Evolutionary conservation across 92 coral and sea anemone genomes (phyloP), one percentile per base, ranked within the genome.

Genomic region (Virgularia gustaviana): DNA sequence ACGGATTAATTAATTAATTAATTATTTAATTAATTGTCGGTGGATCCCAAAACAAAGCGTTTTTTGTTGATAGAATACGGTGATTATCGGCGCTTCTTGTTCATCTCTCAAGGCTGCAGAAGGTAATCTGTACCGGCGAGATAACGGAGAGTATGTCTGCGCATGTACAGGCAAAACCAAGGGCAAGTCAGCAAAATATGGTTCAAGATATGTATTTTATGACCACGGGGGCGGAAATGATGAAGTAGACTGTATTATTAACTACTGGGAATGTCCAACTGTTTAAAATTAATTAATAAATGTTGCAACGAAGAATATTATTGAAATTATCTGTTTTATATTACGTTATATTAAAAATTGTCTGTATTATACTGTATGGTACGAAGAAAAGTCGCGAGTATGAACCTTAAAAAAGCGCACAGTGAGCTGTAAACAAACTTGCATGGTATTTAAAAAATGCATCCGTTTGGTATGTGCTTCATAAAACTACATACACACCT

Each of bases 121-220:
- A 55, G 32, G 62, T 1, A 55, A 20, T 37, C 32, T 55, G 62
- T 55, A 23, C 15, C 33, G 3, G n/a, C 13, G 9, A 27, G n/a
- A 23, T 27, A 55, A 19, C 32, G 62, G 62, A 12, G 34, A 55
- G 15, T 55, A 55, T 37, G 4, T 23, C 16, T 55, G 62, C 33
- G 62, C 62, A 12, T 55, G 62, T 27, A 55, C 62, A 3, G 62
- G 62, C 3, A 55, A 55, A 55, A 55, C 62, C n/a, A 55, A 55
- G 15, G 62, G n/a, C 7, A 55, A 55, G 43, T 6, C 32, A 11
- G 13, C 39, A 0, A 32, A 15, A 33, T 18, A 2, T 0, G 25
- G 25, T n/a, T 15, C 28, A 8, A 34, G 12, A 9, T 15, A 15
- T 35, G 27, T 2, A 22, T 12, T 33, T n/a, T 15, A n/a, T 35